Conservation (phyloP, 2,797 vertebrate species). For the Crocidura indochinensis region DNA sequence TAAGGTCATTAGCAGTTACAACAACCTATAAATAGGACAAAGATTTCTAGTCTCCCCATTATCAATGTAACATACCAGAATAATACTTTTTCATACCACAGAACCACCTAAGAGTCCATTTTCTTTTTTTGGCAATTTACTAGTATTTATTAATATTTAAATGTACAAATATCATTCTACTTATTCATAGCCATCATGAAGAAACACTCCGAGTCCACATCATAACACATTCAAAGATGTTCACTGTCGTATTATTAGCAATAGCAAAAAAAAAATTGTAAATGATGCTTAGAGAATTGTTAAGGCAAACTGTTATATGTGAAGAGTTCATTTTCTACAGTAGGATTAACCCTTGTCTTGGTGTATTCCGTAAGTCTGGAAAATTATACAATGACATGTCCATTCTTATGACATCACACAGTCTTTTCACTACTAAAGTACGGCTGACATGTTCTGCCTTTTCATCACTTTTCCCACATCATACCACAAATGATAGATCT, state of each 20-base stretch:
- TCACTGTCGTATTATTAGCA: background rate
- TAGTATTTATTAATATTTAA: conserved; percentile 38
- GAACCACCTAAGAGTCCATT: background rate
- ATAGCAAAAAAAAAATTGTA: background rate
- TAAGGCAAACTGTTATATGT: background rate
- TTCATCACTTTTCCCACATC: background rate
- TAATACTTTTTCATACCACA: background rate
- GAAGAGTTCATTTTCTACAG: no score
- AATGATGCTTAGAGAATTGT: background rate
- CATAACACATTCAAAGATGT: background rate
- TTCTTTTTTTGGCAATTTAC: no score
- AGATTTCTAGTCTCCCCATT: background rate
- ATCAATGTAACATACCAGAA: background rate
- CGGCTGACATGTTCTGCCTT: background rate
- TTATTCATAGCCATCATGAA: conserved; percentile 17
- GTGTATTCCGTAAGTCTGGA: background rate
- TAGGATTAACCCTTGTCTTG: background rate
- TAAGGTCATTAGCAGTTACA: background rate
- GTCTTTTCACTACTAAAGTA: conserved; percentile 4
- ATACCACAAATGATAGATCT: background rate
- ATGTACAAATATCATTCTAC: background rate
- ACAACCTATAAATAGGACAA: background rate
- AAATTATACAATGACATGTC: background rate
- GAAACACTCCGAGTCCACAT: conserved; percentile 8
- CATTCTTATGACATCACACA: background rate